phyloP scores from a whole-genome alignment of 2,113 vertebrate species.

The Apodemus sylvaticus region DNA sequence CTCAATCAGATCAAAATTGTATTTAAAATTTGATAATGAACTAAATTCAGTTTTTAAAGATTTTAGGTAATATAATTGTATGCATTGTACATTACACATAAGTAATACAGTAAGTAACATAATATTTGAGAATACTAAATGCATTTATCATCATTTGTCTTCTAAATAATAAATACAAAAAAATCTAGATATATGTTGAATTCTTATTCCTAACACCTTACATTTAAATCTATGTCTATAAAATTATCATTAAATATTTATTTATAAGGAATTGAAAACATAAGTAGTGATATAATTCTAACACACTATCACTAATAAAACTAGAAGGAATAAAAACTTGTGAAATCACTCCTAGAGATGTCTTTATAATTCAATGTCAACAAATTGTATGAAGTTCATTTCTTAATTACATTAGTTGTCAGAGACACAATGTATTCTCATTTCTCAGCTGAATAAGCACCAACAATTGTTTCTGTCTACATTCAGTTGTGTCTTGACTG shows the following conservation, averaged over 20 bases:
- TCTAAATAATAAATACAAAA: not conserved
- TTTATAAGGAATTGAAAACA: not conserved
- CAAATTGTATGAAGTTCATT: conserved; percentile 7
- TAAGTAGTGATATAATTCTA: not conserved
- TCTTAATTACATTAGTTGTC: conserved; percentile 46
- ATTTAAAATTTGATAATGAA: not conserved
- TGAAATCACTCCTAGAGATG: not conserved
- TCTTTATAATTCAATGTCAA: conserved; percentile 40
- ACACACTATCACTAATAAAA: not conserved
- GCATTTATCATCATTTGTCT: not conserved
- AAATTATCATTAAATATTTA: not conserved
- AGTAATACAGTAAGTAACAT: not conserved
- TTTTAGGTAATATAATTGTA: not conserved
- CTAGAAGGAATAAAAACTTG: conserved; percentile 31
- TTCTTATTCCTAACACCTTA: not conserved
- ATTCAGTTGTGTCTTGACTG: not conserved
- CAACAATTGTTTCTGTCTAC: conserved; percentile 41
- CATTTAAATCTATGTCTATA: not conserved
- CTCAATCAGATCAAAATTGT: not conserved
- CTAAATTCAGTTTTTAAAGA: not conserved
- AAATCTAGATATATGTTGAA: not conserved
- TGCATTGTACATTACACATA: not conserved
- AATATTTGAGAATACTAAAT: not conserved
- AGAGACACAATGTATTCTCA: conserved; percentile 41
- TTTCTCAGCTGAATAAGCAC: conserved; percentile 59